Evolutionary conservation across 2,888 invertebrate species (phyloP), one percentile per base, ranked within the genome.

Genomic region (Smittia sp.): DNA sequence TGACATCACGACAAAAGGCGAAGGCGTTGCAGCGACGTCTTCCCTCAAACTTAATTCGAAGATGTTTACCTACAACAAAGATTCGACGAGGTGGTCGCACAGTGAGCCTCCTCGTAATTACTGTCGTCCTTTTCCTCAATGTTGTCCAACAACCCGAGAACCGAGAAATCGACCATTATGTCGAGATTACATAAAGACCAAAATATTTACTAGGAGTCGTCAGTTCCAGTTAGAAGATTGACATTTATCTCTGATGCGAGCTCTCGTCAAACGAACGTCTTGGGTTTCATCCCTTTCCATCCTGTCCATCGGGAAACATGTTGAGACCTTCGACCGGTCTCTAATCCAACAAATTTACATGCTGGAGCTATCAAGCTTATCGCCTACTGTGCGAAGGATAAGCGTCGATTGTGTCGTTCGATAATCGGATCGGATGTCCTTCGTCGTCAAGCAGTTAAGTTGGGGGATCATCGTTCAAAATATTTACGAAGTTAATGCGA

Each of bases 71-170:
- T 63, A 63, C 63, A 63, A 27, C 27, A 27, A 9, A 11, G 63
- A 63, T 68, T 69, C 69, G 52, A 32, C 62, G 58, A 62, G 72
- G 72, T 72, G 72, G 72, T 72, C 72, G 72, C 72, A 72, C 72
- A 72, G 72, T 62, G 1, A 72, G 72, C 20, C 39, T 22, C n/a
- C n/a, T 52, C 62, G 25, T 72, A 72, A 72, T 72, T 58, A 70
- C 13, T 52, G 65, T 68, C 24, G 20, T 24, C 68, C 46, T 68
- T 39, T 66, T 38, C 38, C n/a, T 66, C 38, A 38, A 18, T 46
- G 38, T 46, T 68, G 22, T 58, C 58, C 58, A 22, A 58, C 46
- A 58, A n/a, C 15, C 11, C 46, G 46, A 46, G 58, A 58, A 22
- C 58, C 58, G n/a, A 58, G 58, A 22, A 58, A 46, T 46, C 2